These are phyloP conservation scores for Threskiornis aethiopicus DNA, from an alignment of 2,797 vertebrate genomes.

Conservation along the genomic window DNA sequence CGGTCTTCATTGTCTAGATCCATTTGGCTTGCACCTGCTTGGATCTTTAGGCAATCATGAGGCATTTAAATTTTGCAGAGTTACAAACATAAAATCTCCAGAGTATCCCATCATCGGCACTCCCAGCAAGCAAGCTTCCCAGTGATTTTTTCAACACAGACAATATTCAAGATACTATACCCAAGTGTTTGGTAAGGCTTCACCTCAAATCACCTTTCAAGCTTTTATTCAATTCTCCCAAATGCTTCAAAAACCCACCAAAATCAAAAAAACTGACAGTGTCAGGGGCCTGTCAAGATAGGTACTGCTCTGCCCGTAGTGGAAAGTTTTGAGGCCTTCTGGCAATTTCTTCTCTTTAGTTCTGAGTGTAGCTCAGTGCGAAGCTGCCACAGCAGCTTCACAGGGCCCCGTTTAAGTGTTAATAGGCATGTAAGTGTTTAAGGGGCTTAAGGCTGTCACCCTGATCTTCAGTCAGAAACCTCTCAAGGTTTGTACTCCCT, in stretches of 20 bases:
- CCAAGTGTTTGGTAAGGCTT: background rate
- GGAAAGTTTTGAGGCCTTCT: background rate
- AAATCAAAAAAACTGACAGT: background rate
- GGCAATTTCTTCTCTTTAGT: background rate
- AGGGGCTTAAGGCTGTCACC: background rate
- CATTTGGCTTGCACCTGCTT: background rate
- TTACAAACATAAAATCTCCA: background rate
- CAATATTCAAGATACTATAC: background rate
- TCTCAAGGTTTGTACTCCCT: background rate
- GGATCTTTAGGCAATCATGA: background rate
- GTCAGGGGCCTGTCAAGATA: accelerated
- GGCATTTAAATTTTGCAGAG: background rate
- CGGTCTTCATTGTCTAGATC: background rate
- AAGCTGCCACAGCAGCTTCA: background rate
- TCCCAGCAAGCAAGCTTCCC: background rate
- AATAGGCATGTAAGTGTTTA: background rate
- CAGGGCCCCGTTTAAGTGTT: background rate
- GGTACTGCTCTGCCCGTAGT: accelerated
- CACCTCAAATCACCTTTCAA: background rate
- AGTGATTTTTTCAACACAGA: background rate
- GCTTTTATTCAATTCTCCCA: background rate
- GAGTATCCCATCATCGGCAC: background rate
- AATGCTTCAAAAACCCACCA: background rate
- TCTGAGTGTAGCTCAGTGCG: background rate
- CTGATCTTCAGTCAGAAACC: background rate